Percentiles rank a stretch among this genome's conserved stretches.
Evolutionary conservation across 1,140 invertebrate genomes (phyloP).

Genomic region (Bombyx mori): ASM3026992v2 NC_085108.1:8298001-8298500

Average conservation of each 20-base stretch:
- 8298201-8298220: constrained; percentile 49
- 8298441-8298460: constrained; percentile 9
- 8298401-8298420: constrained; percentile 19
- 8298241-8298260: constrained; percentile 24
- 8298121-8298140: constrained; percentile 25
- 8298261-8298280: constrained; percentile 27
- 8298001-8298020: neutral
- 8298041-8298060: neutral
- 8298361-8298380: constrained; percentile 17
- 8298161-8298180: constrained; percentile 22
- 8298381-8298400: constrained; percentile 18
- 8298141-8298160: constrained; percentile 27
- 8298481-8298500: neutral
- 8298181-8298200: constrained; percentile 20
- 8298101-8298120: constrained; percentile 11
- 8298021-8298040: neutral
- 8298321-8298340: constrained; percentile 13
- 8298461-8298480: constrained; percentile 7
- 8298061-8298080: neutral
- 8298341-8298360: constrained; percentile 3
- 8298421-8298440: constrained; percentile 14
- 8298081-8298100: neutral
- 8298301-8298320: constrained; percentile 24
- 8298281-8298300: constrained; percentile 40
- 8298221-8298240: constrained; percentile 48